A percentile compares a stretch with the other conserved stretches of the same genome.
Conservation (phyloP, 2,797 vertebrate genomes). For the Platyrinchus mystaceus region DNA sequence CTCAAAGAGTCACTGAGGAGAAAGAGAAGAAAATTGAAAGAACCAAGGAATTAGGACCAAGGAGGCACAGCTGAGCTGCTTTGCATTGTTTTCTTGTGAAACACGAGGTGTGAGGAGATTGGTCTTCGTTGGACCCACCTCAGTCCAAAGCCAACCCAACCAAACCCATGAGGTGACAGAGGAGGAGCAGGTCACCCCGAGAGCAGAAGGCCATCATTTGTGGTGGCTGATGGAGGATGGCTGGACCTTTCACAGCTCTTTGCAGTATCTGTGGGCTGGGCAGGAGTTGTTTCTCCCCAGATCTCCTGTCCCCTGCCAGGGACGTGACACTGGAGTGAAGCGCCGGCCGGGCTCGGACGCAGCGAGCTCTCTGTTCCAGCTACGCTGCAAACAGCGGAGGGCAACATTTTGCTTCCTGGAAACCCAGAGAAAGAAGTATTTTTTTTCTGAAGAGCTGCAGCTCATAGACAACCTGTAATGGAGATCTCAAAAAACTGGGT, state of each 20-base stretch:
- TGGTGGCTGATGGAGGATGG: background rate
- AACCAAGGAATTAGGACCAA: background rate
- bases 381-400: constrained; percentile 36
- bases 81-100: background rate
- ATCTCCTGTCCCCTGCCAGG: background rate
- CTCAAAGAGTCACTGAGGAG: background rate
- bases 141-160: background rate
- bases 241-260: background rate
- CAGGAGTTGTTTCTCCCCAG: background rate
- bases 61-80: background rate
- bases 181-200: background rate
- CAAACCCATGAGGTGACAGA: background rate
- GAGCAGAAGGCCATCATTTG: fast-evolving
- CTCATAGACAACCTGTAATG: constrained; percentile 55
- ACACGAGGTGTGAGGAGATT: fast-evolving
- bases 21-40: background rate
- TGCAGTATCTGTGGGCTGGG: background rate
- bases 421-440: constrained; percentile 47
- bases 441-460: constrained; percentile 45
- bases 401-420: constrained; percentile 67
- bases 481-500: constrained; percentile 37
- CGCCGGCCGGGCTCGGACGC: fast-evolving
- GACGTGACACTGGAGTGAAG: background rate
- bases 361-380: constrained; percentile 1
- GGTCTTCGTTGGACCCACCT: background rate